Evolutionary conservation across 2,888 invertebrate genomes (phyloP), one percentile per base, ranked within the genome.

Genomic region (Cinara cedri): DNA sequence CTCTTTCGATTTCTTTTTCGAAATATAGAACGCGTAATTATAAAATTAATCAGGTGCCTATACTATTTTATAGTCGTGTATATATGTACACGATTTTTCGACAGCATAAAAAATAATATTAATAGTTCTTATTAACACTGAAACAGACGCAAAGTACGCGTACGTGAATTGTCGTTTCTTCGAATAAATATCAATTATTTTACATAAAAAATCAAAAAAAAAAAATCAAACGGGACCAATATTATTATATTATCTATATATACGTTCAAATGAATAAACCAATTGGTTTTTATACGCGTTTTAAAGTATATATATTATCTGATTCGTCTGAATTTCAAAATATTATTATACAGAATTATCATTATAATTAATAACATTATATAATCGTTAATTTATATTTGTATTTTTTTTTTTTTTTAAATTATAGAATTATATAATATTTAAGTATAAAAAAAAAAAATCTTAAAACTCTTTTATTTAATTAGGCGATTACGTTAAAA

Each of bases 121-220:
- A 42, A 19, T 16, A 63, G 6, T 42, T 34, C 34, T n/a, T 57
- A 57, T 57, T 19, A 62, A 4, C 6, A 6, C 34, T 34, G 34
- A 34, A 34, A 34, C 34, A 34, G 6, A n/a, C 11, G 26, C 24
- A 14, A 34, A n/a, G 3, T 10, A 46, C 24, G 13, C 24, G 46
- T 46, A n/a, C 46, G 13, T 46, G 16, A 21, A n/a, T n/a, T n/a
- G n/a, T 10, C 9, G 46, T 3, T 60, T 72, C 72, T n/a, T 4
- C 26, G 72, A 72, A 72, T 6, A n/a, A n/a, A 26, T 46, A 46
- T 46, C 55, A 72, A 24, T 57, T 57, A 72, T 72, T 60, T 60
- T 46, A n/a, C 24, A 72, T n/a, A 72, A 44, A 46, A 34, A 34
- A 34, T 34, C 34, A 34, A 34, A n/a, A n/a, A n/a, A n/a, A n/a